Conservation (phyloP, 2,797 vertebrate genomes). For the Hydrolagus colliei region DNA sequence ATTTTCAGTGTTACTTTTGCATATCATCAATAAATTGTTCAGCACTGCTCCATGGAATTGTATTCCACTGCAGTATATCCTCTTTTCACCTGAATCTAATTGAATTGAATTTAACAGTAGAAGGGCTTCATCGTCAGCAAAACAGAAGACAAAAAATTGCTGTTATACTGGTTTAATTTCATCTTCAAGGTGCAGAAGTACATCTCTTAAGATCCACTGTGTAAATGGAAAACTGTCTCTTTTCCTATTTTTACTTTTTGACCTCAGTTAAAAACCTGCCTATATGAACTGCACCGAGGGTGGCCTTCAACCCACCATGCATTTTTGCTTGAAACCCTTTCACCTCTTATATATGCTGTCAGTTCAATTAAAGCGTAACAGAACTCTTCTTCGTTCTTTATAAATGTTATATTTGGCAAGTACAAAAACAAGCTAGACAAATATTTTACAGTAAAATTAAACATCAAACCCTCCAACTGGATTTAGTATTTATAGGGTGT, state of each 20-base stretch:
- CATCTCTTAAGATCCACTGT: not conserved
- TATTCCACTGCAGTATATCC: not conserved
- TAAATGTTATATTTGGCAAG: not conserved
- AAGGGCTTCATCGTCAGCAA: not conserved
- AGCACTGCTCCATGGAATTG: not conserved
- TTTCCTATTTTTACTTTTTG: not conserved
- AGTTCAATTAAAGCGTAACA: not conserved
- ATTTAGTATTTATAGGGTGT: not conserved
- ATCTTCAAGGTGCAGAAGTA: not conserved
- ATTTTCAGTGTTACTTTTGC: not conserved
- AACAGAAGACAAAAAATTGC: not conserved
- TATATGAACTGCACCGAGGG: constrained; percentile 10
- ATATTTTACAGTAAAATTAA: not conserved
- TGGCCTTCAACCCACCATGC: not conserved
- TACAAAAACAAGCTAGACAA: not conserved
- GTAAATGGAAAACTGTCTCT: not conserved
- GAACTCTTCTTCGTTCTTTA: no score
- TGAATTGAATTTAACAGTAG: not conserved
- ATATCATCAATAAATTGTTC: not conserved
- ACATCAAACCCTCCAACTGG: not conserved
- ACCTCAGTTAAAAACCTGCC: constrained; percentile 19
- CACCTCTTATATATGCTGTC: not conserved
- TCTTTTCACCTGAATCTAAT: not conserved
- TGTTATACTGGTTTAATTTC: constrained; percentile 3
- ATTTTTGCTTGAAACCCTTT: constrained; percentile 6